Conservation (phyloP, 2,888 invertebrate genomes). For the Onchidella celtica region DNA sequence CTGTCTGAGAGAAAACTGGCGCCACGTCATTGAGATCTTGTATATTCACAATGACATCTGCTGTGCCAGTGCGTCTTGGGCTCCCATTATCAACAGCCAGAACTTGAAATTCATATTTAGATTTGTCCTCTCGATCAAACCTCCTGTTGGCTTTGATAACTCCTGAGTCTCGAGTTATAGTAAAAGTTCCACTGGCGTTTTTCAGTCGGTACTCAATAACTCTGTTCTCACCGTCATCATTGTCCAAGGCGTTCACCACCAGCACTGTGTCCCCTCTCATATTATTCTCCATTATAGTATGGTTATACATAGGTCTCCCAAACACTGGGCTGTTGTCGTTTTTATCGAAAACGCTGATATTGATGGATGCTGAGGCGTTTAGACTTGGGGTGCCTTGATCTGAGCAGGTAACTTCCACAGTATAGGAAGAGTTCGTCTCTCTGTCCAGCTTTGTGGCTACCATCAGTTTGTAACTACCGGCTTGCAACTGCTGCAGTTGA, state of each 20-base stretch:
- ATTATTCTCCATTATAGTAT: conserved; percentile 73
- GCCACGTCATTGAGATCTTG: conserved; percentile 97
- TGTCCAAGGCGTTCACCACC: conserved; percentile 87
- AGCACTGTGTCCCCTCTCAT: conserved; percentile 94
- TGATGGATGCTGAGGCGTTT: conserved; percentile 84
- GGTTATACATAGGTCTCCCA: conserved; percentile 79
- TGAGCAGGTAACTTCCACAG: conserved; percentile 8
- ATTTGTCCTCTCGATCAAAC: conserved; percentile 91
- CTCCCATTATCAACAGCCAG: conserved; percentile 88
- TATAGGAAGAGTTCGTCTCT: neutral
- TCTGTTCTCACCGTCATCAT: conserved; percentile 83
- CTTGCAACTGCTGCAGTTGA: conserved; percentile 64
- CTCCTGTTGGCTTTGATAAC: conserved; percentile 91
- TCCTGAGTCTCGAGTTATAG: conserved; percentile 91
- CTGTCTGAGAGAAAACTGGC: conserved; percentile 84
- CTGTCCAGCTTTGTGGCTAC: conserved; percentile 19
- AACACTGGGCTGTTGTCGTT: conserved; percentile 86
- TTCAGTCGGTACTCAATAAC: conserved; percentile 36
- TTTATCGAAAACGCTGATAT: conserved; percentile 80
- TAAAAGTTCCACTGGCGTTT: conserved; percentile 84
- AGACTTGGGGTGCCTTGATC: conserved; percentile 43
- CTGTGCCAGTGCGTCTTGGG: conserved; percentile 88
- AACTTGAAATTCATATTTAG: conserved; percentile 90
- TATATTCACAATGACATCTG: conserved; percentile 87
- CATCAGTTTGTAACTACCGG: conserved; percentile 38